Percentiles rank a stretch among this genome's conserved stretches.
Evolutionary conservation across 2,113 vertebrate genomes (phyloP).

Genomic region (Syrrhaptes paradoxus): DNA sequence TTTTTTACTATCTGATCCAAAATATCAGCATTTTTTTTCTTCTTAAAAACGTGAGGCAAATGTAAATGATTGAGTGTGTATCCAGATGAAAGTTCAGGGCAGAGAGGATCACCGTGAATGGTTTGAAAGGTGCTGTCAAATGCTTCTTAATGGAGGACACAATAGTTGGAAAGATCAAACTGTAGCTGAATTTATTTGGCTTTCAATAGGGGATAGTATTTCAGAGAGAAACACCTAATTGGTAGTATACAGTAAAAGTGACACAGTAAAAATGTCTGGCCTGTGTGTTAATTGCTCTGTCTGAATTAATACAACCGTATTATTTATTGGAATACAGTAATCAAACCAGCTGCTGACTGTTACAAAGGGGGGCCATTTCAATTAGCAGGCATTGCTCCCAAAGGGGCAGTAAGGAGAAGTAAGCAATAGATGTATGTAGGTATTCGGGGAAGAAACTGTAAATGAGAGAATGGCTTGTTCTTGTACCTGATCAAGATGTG

Average conservation of each 20-base stretch:
- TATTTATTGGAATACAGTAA: slow-evolving; percentile 72
- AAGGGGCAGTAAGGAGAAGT: slow-evolving; percentile 52
- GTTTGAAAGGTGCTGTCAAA: slow-evolving; percentile 12
- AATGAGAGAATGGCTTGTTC: background rate
- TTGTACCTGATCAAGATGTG: background rate
- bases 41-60: background rate
- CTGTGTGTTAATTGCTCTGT: slow-evolving; percentile 73
- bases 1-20: background rate
- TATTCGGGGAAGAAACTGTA: background rate
- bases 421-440: slow-evolving; percentile 20
- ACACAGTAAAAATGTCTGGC: slow-evolving; percentile 62
- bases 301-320: slow-evolving; percentile 65
- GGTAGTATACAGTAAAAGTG: slow-evolving; percentile 55
- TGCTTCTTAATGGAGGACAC: background rate
- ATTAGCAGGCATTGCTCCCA: slow-evolving; percentile 66
- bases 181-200: slow-evolving; percentile 59
- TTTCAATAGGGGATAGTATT: slow-evolving; percentile 48
- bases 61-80: background rate
- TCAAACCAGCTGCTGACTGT: slow-evolving; percentile 60
- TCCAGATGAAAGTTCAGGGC: background rate
- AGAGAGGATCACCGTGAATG: background rate
- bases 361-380: slow-evolving; percentile 51
- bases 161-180: slow-evolving; percentile 39
- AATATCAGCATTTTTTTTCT: background rate
- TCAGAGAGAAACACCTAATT: slow-evolving; percentile 62